A percentile compares a stretch with the other conserved stretches of the same genome.
Conservation (phyloP, 1,140 invertebrate genomes). For the Coboldia fuscipes region DNA sequence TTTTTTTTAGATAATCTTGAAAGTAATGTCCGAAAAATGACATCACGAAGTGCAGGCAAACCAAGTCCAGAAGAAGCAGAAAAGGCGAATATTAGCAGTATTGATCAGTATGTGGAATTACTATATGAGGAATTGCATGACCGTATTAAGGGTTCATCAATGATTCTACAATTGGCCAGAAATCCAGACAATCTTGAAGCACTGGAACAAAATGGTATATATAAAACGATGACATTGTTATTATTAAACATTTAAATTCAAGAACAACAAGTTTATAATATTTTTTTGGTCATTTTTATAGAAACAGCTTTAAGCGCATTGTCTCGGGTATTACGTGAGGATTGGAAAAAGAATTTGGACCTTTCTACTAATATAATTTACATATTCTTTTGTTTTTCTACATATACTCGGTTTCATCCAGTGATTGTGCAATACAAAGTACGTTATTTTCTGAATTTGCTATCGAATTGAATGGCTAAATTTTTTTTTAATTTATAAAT, state of each 20-base stretch:
- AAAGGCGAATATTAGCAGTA: slow-evolving; percentile 48
- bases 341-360: slow-evolving; percentile 91
- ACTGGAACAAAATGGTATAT: slow-evolving; percentile 69
- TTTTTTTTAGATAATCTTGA: neutral
- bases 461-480: neutral
- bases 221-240: neutral
- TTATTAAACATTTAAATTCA: neutral
- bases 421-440: slow-evolving; percentile 80
- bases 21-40: slow-evolving; percentile 5
- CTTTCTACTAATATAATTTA: slow-evolving; percentile 92
- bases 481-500: slow-evolving; percentile 13
- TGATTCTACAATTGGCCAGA: slow-evolving; percentile 75
- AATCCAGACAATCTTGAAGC: slow-evolving; percentile 88
- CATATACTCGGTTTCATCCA: slow-evolving; percentile 87
- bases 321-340: slow-evolving; percentile 83
- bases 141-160: slow-evolving; percentile 79
- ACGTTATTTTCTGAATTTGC: slow-evolving; percentile 8
- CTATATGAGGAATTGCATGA: slow-evolving; percentile 89
- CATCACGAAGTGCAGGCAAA: slow-evolving; percentile 9
- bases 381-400: slow-evolving; percentile 93
- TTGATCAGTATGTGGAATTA: slow-evolving; percentile 88
- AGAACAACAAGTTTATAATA: slow-evolving; percentile 1
- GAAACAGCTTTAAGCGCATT: slow-evolving; percentile 91
- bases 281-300: slow-evolving; percentile 23
- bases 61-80: slow-evolving; percentile 7